phyloP scores from a whole-genome alignment of 2,888 invertebrate genomes.

The Tridacna gigas region DNA sequence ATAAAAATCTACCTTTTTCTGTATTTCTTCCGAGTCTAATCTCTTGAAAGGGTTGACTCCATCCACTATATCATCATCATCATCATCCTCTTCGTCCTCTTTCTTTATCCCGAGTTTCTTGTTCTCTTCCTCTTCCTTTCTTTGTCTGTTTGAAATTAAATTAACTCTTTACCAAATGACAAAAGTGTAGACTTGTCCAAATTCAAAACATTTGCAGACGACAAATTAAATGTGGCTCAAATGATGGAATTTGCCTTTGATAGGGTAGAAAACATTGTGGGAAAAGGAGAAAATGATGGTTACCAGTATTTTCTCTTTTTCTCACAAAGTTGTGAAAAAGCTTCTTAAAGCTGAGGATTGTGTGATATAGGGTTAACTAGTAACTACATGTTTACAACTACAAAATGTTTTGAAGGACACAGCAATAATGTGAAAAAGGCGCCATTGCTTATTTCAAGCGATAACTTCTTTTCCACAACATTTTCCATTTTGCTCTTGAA shows the following conservation, averaged over 20 bases:
- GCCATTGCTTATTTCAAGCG: too few relatives aligned
- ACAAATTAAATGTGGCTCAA: too few relatives aligned
- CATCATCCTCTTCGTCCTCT: constrained; percentile 70
- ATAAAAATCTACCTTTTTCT: constrained; percentile 70
- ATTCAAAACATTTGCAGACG: not conserved
- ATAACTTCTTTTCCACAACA: too few relatives aligned
- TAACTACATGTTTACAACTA: too few relatives aligned
- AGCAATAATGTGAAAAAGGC: too few relatives aligned
- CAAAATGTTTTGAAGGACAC: too few relatives aligned
- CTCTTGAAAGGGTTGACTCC: constrained; percentile 77
- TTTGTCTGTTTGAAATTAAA: constrained; percentile 66
- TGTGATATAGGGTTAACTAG: too few relatives aligned
- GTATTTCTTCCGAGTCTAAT: constrained; percentile 71
- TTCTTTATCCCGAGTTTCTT: constrained; percentile 71
- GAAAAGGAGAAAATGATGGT: not conserved
- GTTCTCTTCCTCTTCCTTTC: constrained; percentile 74
- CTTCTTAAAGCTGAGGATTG: too few relatives aligned
- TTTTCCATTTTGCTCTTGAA: too few relatives aligned
- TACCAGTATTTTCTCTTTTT: not conserved
- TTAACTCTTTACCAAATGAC: not conserved
- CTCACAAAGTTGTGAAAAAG: too few relatives aligned
- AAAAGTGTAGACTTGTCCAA: too few relatives aligned
- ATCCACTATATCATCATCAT: constrained; percentile 66
- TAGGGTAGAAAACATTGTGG: not conserved
- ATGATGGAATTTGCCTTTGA: not conserved